phyloP scores from a whole-genome alignment of 1,140 invertebrate genomes.

The Euborellia annulipes region DNA sequence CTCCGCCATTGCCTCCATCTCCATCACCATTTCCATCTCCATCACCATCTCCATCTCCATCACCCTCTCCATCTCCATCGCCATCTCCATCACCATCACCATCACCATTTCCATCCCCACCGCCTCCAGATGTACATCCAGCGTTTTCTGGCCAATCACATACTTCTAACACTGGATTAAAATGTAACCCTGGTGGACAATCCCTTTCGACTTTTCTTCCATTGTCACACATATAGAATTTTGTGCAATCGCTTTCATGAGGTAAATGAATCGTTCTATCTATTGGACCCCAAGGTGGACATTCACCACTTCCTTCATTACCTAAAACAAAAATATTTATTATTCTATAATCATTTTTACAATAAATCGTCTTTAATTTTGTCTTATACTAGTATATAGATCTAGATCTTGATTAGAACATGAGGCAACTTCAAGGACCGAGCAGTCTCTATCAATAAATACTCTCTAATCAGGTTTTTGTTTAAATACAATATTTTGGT shows the following conservation, averaged over 20 bases:
- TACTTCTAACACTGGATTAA: conserved; percentile 14
- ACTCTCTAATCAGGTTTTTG: not conserved
- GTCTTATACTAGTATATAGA: too few relatives aligned
- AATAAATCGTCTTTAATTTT: not conserved
- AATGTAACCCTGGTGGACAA: conserved; percentile 10
- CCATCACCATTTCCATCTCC: not conserved
- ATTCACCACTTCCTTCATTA: not conserved
- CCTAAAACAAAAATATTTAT: not conserved
- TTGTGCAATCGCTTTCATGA: conserved; percentile 13
- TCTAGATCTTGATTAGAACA: too few relatives aligned
- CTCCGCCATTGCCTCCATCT: not conserved
- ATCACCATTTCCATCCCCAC: not conserved
- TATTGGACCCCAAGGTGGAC: not conserved
- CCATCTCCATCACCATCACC: not conserved
- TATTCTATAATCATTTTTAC: too few relatives aligned
- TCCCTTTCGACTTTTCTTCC: conserved; percentile 7
- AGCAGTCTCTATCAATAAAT: not conserved
- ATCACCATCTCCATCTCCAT: not conserved
- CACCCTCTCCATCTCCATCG: not conserved
- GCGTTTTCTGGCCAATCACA: conserved; percentile 17
- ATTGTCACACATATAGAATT: conserved; percentile 15
- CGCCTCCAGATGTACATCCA: not conserved
- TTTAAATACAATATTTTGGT: too few relatives aligned
- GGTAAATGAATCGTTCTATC: conserved; percentile 8
- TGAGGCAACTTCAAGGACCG: not conserved